Base-by-base conservation (phyloP, 2,888 invertebrate genomes). In the Amphiduros pacificus region DNA sequence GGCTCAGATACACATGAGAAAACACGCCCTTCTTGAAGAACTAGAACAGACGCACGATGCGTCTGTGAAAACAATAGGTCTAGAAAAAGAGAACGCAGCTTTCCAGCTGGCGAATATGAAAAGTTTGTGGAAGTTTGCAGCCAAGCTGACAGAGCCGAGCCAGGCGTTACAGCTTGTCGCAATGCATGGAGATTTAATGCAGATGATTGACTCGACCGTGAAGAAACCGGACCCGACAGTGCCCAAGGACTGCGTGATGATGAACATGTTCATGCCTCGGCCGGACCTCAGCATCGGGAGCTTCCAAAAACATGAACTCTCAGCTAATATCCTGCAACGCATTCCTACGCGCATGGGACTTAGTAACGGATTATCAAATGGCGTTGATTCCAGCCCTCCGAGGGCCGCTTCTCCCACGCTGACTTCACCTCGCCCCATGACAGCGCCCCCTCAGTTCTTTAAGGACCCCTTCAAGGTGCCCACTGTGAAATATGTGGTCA, bases 121-220 rank as follows among this genome's bases (percentile, higher is more conserved):
- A 55, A 66, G 68, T 49, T 29, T 68, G 55, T 68, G 68, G 68
- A 68, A 68, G 44, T 68, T 68, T 49, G 68, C 64, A 5, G 68
- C 68, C 17, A 68, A 68, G 48, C 41, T 68, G 31, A 60, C 55
- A 2, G 68, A 68, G 53, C 68, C 68, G 11, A 56, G 58, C n/a
- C 68, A 68, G 54, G 32, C 64, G 24, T 9, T 68, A 3, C 68
- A 68, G 63, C 50, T 68, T 55, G 56, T 68, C 14, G 68, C 66
- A n/a, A 66, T 66, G 64, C 60, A 68, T 48, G 56, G 56, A 4
- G 66, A 68, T 29, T 57, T 68, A 22, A 57, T 53, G 32, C 59
- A 62, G 40, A 68, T 68, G 68, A 67, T 67, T 9, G 62, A 64
- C 4, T 27, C 58, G 2, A 53, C 60, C 22, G 40, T 52, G 41